Evolutionary conservation across 64 coral and sea anemone genomes (phyloP), one percentile per base, ranked within the genome.

Genomic region (Acropora yongei): DNA sequence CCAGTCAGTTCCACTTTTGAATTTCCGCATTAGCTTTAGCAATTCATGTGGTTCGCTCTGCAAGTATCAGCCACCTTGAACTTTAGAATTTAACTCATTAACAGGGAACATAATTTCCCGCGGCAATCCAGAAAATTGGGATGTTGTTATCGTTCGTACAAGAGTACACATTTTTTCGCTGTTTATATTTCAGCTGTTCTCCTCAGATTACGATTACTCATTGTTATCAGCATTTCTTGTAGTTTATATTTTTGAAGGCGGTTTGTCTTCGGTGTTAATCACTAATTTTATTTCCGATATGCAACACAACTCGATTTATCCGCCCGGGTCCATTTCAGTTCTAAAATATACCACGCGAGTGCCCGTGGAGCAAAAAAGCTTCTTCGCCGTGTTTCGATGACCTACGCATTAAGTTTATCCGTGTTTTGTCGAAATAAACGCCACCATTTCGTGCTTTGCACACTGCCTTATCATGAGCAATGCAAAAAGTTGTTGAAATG

Each of bases 281-380:
- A 18, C 49, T 20, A 69, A 85, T 85, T 85, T 72, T 9, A 71
- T 72, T 48, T 85, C 60, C 43, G 43, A 71, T 78, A 44, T 43
- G 9, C 61, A 68, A 68, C 13, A 67, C 16, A 39, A 30, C 30
- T 30, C 30, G 30, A 30, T 30, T 30, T 30, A 85, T 85, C 19
- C n/a, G 16, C 66, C 12, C 43, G 10, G 68, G 82, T 85, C 82
- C 12, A 45, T 85, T 85, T 71, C 82, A 20, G 17, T 19, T 13
- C 8, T 3, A 14, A 65, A 71, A 85, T 55, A 55, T 47, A 44
- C 16, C 20, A 45, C 63, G 49, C 65, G 51, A 18, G 18, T 45
- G 44, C 41, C 41, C 60, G 60, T 63, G 66, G 11, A 11, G 13
- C 57, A 14, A 82, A 61, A 82, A 5, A 60, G 40, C 8, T 8